phyloP scores from a whole-genome alignment of 2,797 vertebrate species.

The Rhodeus uyekii region DNA sequence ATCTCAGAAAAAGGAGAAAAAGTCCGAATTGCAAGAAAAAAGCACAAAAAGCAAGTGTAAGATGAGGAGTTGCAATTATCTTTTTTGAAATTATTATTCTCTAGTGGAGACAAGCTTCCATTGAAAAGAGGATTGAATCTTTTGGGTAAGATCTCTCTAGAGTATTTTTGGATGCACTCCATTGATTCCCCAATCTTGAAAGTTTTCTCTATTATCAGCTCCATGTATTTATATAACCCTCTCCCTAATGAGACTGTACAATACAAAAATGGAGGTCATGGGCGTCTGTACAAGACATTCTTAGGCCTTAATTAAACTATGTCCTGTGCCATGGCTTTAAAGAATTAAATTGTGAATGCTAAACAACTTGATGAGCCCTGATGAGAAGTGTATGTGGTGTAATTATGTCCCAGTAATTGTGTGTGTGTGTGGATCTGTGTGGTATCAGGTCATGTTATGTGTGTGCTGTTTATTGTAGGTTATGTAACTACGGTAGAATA shows the following conservation, averaged over 20 bases:
- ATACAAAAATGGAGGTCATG: conserved; percentile 26
- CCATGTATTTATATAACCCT: conserved; percentile 36
- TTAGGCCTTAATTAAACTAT: conserved; percentile 19
- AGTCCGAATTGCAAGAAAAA: neutral
- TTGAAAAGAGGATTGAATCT: neutral
- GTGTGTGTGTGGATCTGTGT: no score
- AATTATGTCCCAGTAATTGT: conserved; percentile 12
- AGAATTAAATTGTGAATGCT: neutral
- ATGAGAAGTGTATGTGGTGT: conserved; percentile 5
- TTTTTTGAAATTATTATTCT: neutral
- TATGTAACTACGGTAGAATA: conserved; percentile 23
- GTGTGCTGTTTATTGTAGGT: conserved; percentile 12
- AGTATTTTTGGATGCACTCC: conserved; percentile 26
- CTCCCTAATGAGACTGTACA: conserved; percentile 26
- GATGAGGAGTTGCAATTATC: neutral
- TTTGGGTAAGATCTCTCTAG: neutral
- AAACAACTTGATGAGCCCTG: conserved; percentile 26
- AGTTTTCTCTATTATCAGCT: conserved; percentile 32
- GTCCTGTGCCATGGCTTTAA: neutral
- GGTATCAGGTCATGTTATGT: conserved; percentile 31
- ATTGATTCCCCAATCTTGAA: conserved; percentile 7
- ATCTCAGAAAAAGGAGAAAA: neutral
- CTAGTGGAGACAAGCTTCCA: neutral
- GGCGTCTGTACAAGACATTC: neutral
- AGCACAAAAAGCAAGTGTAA: neutral